Base-by-base conservation (phyloP, 2,888 invertebrate genomes). In the Lochmaea crataegi region DNA sequence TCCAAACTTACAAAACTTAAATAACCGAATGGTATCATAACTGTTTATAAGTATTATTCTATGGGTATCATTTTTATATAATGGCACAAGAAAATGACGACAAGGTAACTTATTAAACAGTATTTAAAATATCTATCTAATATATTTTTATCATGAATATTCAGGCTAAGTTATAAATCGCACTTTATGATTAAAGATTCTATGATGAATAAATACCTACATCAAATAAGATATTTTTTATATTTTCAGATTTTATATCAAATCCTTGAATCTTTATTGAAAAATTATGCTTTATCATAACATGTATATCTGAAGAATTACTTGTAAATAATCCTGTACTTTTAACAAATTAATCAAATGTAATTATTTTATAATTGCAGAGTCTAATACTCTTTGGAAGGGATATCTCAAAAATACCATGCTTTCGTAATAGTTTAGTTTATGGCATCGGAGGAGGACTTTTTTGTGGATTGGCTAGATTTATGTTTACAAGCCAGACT, bases 361-460 rank as follows among this genome's bases (percentile, higher is more conserved):
- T 26, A 26, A 26, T 32, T 9, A 38, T 38, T 38, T 38, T 38
- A 9, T 38, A 76, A 63, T 87, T 87, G 68, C 86, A 92, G 91
- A 87, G 89, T 45, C 78, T 92, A 7, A 83, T 89, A 12, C 79
- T 94, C 65, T 94, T 94, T 85, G 94, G 94, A 11, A 88, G 91
- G 79, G 93, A 94, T 86, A 84, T 94, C 26, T 87, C 92, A 0
- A 89, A 93, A 87, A 93, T 95, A 74, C 94, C 94, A 0, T 96
- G 96, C 85, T 95, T 94, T 84, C 89, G 94, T 75, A 91, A 91
- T 81, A 94, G 94, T 83, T 92, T 93, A 82, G 83, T 95, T 0
- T 92, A 93, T 85, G 94, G 95, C 11, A 90, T 94, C 67, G 86
- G 90, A 66, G 89, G 93, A 60, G 95, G 95, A 65, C 81, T 95